Conservation (phyloP, 2,888 invertebrate genomes). For the Agriotes lineatus region DNA sequence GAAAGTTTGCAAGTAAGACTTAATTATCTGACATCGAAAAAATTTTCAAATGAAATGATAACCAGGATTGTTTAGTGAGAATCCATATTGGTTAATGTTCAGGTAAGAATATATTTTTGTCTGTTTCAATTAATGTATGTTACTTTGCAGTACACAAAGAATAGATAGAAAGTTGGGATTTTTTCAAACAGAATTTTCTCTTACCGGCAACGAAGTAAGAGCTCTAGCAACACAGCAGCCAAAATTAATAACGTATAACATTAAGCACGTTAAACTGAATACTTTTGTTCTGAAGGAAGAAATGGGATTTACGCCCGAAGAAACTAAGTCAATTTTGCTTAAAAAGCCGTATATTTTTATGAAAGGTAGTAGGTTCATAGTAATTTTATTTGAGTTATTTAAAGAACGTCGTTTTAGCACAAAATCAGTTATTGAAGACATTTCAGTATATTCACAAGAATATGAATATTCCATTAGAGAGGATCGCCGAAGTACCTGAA, state of each 20-base stretch:
- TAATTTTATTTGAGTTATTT: too few relatives aligned
- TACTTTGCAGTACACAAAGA: slow-evolving; percentile 72
- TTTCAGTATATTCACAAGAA: slow-evolving; percentile 86
- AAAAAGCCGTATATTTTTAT: slow-evolving; percentile 81
- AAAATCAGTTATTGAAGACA: slow-evolving; percentile 71
- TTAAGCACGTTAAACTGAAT: slow-evolving; percentile 73
- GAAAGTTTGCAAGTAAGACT: slow-evolving; percentile 82
- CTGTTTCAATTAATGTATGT: slow-evolving; percentile 25
- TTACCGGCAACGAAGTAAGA: slow-evolving; percentile 82
- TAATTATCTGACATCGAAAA: slow-evolving; percentile 87
- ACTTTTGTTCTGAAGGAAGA: slow-evolving; percentile 85
- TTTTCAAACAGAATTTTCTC: slow-evolving; percentile 82
- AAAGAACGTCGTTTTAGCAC: slow-evolving; percentile 76
- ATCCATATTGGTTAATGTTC: slow-evolving; percentile 83
- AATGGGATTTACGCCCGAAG: slow-evolving; percentile 83
- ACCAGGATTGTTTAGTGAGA: slow-evolving; percentile 75
- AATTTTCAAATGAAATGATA: slow-evolving; percentile 77
- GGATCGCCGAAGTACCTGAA: slow-evolving; percentile 75
- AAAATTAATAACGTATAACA: slow-evolving; percentile 77
- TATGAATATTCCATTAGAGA: slow-evolving; percentile 82
- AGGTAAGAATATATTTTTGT: slow-evolving; percentile 69
- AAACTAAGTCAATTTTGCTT: slow-evolving; percentile 79
- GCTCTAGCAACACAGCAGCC: slow-evolving; percentile 75
- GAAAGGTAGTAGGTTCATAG: too few relatives aligned
- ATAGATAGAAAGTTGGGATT: slow-evolving; percentile 88